Percentiles rank a stretch among this genome's conserved stretches.
Evolutionary conservation across 2,113 vertebrate genomes (phyloP).

Genomic region (Osmerus mordax): DNA sequence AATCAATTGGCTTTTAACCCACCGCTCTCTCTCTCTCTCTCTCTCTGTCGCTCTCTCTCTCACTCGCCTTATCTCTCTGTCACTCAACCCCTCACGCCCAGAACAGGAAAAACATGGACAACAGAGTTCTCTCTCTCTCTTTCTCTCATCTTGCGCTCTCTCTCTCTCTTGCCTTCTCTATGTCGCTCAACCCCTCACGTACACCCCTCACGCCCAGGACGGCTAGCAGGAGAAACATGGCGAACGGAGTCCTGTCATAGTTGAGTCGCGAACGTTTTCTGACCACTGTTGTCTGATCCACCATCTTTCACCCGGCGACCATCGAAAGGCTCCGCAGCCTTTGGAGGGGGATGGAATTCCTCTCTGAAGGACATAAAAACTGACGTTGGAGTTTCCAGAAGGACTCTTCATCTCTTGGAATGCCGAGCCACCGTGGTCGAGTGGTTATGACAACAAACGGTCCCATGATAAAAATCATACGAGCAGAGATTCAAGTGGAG

Average conservation of each 20-base stretch:
- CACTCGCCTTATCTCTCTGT: too few species aligned
- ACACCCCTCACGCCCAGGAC: too few species aligned
- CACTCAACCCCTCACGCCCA: too few species aligned
- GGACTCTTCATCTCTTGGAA: constrained; percentile 21
- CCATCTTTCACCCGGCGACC: background rate
- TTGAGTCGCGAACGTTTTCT: too few species aligned
- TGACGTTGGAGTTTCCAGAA: constrained; percentile 17
- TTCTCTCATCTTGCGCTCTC: too few species aligned
- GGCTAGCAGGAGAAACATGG: background rate
- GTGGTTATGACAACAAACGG: constrained; percentile 45
- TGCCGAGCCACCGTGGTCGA: constrained; percentile 18
- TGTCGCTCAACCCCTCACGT: too few species aligned
- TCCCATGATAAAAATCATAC: constrained; percentile 46
- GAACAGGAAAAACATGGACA: too few species aligned
- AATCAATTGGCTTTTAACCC: constrained; percentile 61
- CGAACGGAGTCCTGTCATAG: constrained; percentile 29
- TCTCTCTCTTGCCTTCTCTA: too few species aligned
- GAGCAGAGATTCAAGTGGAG: constrained; percentile 14
- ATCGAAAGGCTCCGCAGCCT: background rate
- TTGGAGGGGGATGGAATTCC: constrained; percentile 14
- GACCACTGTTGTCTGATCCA: constrained; percentile 31
- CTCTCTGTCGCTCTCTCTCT: too few species aligned
- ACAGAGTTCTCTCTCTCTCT: too few species aligned
- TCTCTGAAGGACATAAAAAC: constrained; percentile 32
- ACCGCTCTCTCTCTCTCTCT: constrained; percentile 17